A percentile compares a stretch with the other conserved stretches of the same genome.
phyloP scores from a whole-genome alignment of 2,113 vertebrate genomes.

The Gadus chalcogrammus region DNA sequence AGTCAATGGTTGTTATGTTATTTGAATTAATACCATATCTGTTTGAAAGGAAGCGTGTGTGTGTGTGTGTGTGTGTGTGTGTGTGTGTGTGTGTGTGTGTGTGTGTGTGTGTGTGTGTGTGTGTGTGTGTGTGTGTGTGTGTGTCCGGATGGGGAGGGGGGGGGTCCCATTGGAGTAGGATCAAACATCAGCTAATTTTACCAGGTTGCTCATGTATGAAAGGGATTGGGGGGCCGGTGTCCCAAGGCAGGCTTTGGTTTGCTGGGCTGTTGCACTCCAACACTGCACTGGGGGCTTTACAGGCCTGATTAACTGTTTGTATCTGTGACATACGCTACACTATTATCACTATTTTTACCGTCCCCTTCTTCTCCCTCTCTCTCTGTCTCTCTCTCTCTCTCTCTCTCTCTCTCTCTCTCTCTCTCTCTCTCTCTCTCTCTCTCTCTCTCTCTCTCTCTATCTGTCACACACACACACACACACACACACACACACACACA shows the following conservation, averaged over 20 bases:
- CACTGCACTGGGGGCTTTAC: slow-evolving; percentile 56
- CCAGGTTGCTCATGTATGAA: slow-evolving; percentile 73
- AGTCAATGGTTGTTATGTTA: slow-evolving; percentile 78
- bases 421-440: no score
- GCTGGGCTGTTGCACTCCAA: slow-evolving; percentile 39
- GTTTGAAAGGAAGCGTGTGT: slow-evolving; percentile 61
- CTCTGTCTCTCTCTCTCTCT: no score
- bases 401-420: no score
- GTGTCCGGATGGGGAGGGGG: no score
- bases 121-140: no score
- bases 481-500: no score
- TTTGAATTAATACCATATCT: slow-evolving; percentile 79
- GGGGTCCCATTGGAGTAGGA: slow-evolving; percentile 61
- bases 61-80: no score
- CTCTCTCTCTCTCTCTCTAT: no score
- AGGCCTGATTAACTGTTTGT: slow-evolving; percentile 67
- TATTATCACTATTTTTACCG: slow-evolving; percentile 20
- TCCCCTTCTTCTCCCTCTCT: slow-evolving; percentile 19
- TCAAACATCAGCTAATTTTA: slow-evolving; percentile 80
- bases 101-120: no score
- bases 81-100: no score
- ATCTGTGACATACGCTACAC: slow-evolving; percentile 34
- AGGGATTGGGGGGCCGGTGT: slow-evolving; percentile 54
- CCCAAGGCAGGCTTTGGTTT: slow-evolving; percentile 56
- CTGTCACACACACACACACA: background rate